Evolutionary conservation across 2,888 invertebrate species (phyloP).

Genomic region (Hydropsyche betteni): DNA sequence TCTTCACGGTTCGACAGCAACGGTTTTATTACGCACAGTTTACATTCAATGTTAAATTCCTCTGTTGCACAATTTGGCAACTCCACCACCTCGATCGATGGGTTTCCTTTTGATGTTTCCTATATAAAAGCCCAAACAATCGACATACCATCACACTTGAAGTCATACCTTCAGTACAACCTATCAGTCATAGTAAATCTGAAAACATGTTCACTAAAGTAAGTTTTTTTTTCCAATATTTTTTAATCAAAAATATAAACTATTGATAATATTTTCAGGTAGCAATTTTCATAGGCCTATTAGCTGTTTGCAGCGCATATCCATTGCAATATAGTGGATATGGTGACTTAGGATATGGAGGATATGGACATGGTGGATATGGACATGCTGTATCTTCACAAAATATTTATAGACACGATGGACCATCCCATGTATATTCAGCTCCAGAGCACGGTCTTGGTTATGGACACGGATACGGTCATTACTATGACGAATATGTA

Average conservation of each 20-base stretch:
- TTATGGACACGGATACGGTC: neutral
- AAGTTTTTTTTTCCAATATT: neutral
- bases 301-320: constrained; percentile 1
- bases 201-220: constrained; percentile 34
- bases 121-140: constrained; percentile 31
- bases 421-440: neutral
- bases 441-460: neutral
- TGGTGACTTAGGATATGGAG: constrained; percentile 9
- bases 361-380: constrained; percentile 22
- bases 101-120: constrained; percentile 28
- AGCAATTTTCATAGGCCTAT: neutral
- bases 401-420: constrained; percentile 6
- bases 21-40: constrained; percentile 11
- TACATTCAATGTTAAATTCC: constrained; percentile 36
- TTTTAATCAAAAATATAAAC: neutral
- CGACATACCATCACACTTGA: constrained; percentile 12
- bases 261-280: neutral
- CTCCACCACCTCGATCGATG: constrained; percentile 15
- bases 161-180: constrained; percentile 1
- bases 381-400: constrained; percentile 1
- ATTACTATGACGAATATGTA: neutral
- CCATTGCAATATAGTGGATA: neutral
- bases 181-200: constrained; percentile 15
- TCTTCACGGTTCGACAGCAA: too few relatives aligned
- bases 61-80: constrained; percentile 9